Evolutionary conservation across 2,113 vertebrate genomes (phyloP).

Genomic region (Ginglymostoma cirratum): DNA sequence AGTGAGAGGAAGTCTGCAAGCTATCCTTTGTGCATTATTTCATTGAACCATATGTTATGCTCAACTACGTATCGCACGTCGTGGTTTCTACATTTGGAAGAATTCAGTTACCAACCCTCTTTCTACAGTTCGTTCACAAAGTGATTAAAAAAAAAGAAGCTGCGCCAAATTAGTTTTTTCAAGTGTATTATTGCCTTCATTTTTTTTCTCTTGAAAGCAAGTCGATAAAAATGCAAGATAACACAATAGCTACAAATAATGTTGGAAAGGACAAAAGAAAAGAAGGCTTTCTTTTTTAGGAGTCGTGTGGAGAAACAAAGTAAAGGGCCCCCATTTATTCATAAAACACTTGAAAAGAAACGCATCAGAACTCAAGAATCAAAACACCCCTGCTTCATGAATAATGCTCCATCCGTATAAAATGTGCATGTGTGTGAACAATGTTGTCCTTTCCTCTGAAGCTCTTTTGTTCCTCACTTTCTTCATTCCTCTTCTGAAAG

Average conservation of each 20-base stretch:
- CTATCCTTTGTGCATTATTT: constrained; percentile 21
- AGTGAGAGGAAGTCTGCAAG: constrained; percentile 5
- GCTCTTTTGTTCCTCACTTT: background rate
- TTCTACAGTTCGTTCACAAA: background rate
- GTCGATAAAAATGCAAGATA: background rate
- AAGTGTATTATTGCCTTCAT: background rate
- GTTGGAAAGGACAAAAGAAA: background rate
- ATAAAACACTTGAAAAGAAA: background rate
- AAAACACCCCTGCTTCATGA: background rate
- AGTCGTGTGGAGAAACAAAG: background rate
- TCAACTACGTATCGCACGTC: background rate
- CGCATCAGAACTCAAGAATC: background rate
- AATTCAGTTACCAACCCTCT: background rate
- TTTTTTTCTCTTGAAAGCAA: background rate
- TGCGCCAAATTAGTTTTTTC: background rate
- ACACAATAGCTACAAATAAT: background rate
- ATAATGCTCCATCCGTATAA: background rate
- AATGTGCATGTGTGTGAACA: background rate
- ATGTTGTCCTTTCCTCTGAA: background rate
- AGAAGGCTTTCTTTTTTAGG: background rate
- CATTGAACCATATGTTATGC: background rate
- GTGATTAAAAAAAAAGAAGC: background rate
- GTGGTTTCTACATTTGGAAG: background rate
- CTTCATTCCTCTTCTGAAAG: background rate
- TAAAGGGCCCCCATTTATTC: background rate